Percentiles rank a stretch among this genome's conserved stretches.
Evolutionary conservation across 2,797 vertebrate species (phyloP).

Genomic region (Propithecus perrieri): DNA sequence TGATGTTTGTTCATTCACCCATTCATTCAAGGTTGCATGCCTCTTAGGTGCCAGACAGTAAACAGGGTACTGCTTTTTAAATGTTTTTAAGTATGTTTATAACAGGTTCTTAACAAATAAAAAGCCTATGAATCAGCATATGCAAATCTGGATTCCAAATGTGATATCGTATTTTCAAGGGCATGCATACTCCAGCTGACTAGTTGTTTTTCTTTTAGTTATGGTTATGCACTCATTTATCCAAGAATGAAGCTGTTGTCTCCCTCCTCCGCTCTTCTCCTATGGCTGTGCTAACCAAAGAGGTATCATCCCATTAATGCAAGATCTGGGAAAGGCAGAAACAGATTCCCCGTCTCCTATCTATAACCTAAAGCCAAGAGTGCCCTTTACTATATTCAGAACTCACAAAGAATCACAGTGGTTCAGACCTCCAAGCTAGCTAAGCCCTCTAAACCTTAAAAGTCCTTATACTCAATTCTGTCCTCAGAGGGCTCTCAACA

Average conservation of each 20-base stretch:
- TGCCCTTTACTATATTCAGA: not conserved
- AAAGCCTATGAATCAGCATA: not conserved
- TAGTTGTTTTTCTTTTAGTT: not conserved
- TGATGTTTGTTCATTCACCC: not conserved
- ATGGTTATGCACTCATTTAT: not conserved
- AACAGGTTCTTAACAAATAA: slow-evolving; percentile 43
- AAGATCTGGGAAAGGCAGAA: not conserved
- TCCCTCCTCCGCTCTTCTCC: not conserved
- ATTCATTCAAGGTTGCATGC: not conserved
- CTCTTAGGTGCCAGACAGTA: not conserved
- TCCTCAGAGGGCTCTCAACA: not conserved
- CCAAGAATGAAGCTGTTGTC: not conserved
- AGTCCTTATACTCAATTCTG: not conserved
- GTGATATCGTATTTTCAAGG: not conserved
- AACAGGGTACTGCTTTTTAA: not conserved
- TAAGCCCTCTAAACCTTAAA: not conserved
- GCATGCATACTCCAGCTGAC: not conserved
- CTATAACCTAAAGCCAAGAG: not conserved
- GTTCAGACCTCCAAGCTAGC: not conserved
- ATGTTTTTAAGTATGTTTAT: slow-evolving; percentile 19
- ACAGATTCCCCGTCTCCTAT: not conserved
- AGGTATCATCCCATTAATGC: not conserved
- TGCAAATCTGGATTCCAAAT: not conserved
- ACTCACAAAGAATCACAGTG: not conserved
- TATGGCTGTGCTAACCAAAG: not conserved